Percentiles rank a stretch among this genome's conserved stretches.
phyloP scores from a whole-genome alignment of 2,888 invertebrate genomes.

The Minunthozetes semirufus region DNA sequence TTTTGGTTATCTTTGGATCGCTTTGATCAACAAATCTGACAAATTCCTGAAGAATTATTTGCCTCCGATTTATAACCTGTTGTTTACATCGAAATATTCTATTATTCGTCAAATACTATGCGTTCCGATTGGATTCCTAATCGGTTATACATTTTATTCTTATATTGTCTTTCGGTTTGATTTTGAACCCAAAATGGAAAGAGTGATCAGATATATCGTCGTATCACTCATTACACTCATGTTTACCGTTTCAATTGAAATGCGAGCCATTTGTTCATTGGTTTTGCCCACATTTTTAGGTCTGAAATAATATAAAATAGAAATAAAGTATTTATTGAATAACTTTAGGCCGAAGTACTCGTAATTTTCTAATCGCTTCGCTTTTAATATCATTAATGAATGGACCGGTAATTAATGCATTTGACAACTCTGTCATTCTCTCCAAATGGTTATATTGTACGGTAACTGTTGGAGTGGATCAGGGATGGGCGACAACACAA shows the following conservation, averaged over 20 bases:
- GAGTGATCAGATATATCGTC: background rate
- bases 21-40: too few relatives aligned
- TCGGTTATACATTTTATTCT: background rate
- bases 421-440: background rate
- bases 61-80: too few relatives aligned
- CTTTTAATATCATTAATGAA: background rate
- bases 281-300: slow-evolving; percentile 24
- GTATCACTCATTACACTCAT: background rate
- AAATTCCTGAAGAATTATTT: too few relatives aligned
- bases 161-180: slow-evolving; percentile 1
- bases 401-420: background rate
- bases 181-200: background rate
- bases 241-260: slow-evolving; percentile 9
- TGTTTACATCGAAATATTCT: too few relatives aligned
- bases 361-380: background rate
- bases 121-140: background rate
- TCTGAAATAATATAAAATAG: background rate
- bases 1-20: too few relatives aligned
- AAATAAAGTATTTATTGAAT: background rate
- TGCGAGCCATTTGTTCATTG: slow-evolving; percentile 24
- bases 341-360: slow-evolving; percentile 14
- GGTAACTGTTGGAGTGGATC: background rate
- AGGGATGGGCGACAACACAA: background rate
- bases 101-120: background rate
- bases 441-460: background rate